Evolutionary conservation across 2,113 vertebrate species (phyloP).

Genomic region (Cyanocitta stelleri): DNA sequence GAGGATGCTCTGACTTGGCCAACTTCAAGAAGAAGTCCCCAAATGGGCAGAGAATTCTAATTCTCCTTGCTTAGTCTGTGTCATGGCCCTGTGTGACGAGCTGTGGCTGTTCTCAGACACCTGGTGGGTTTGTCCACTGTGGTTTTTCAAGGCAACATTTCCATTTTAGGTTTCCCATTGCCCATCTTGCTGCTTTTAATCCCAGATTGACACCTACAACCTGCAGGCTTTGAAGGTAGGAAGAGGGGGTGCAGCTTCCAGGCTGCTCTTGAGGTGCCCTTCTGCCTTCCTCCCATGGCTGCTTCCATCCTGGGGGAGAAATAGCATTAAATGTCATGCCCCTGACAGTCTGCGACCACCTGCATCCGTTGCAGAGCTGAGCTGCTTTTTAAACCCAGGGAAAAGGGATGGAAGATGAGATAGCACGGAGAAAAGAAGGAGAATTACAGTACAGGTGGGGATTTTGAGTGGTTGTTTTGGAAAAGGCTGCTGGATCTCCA

Average conservation of each 20-base stretch:
- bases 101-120: not conserved
- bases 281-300: not conserved
- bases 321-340: not conserved
- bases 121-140: not conserved
- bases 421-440: not conserved
- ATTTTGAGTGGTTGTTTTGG: not conserved
- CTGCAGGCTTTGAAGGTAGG: not conserved
- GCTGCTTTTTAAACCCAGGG: not conserved
- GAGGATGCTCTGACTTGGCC: not conserved
- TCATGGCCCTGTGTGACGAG: fast-evolving
- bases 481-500: not conserved
- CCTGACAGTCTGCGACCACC: not conserved
- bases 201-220: not conserved
- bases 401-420: not conserved
- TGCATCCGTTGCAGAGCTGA: not conserved
- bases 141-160: not conserved
- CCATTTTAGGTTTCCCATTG: not conserved
- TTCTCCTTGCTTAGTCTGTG: not conserved
- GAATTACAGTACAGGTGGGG: not conserved
- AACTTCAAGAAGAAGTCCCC: not conserved
- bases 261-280: not conserved
- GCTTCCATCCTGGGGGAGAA: not conserved
- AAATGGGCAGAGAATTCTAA: not conserved
- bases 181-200: not conserved
- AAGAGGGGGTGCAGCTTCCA: not conserved